Evolutionary conservation across 2,797 vertebrate genomes (phyloP).

Genomic region (Sitta carolinensis): DNA sequence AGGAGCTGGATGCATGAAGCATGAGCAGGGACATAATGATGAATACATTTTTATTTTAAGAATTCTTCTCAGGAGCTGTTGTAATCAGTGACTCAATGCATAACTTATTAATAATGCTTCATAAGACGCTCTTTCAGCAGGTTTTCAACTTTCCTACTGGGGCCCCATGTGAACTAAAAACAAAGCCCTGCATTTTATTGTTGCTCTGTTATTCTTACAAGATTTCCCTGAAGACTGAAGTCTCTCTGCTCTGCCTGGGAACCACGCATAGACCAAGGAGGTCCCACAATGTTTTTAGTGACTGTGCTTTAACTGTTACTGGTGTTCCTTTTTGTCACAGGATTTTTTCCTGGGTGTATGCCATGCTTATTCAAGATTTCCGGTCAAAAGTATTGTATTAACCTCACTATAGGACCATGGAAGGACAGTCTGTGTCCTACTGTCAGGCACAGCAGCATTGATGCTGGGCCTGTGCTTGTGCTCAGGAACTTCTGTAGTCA

Average conservation of each 20-base stretch:
- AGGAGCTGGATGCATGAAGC: neutral
- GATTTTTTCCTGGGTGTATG: neutral
- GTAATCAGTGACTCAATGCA: slow-evolving; percentile 46
- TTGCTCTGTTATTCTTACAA: slow-evolving; percentile 18
- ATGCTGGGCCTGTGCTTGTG: accelerated
- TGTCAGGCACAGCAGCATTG: neutral
- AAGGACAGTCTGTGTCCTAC: neutral
- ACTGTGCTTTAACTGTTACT: neutral
- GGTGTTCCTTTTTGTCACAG: neutral
- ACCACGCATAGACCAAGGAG: neutral
- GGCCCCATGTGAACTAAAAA: slow-evolving; percentile 16
- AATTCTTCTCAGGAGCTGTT: slow-evolving; percentile 33
- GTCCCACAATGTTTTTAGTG: neutral
- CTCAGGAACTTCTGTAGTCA: neutral
- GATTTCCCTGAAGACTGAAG: slow-evolving; percentile 25
- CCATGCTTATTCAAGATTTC: neutral
- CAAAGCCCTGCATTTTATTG: slow-evolving; percentile 43
- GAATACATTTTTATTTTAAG: slow-evolving; percentile 39
- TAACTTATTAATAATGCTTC: slow-evolving; percentile 54
- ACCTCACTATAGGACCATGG: neutral
- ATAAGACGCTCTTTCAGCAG: slow-evolving; percentile 38
- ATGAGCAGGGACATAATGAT: neutral
- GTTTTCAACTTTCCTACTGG: slow-evolving; percentile 47
- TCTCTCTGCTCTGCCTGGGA: neutral
- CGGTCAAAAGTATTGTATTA: neutral